These are phyloP conservation scores for Agriopis aurantiaria DNA, from an alignment of 2,888 invertebrate species.

Conservation along the genomic window DNA sequence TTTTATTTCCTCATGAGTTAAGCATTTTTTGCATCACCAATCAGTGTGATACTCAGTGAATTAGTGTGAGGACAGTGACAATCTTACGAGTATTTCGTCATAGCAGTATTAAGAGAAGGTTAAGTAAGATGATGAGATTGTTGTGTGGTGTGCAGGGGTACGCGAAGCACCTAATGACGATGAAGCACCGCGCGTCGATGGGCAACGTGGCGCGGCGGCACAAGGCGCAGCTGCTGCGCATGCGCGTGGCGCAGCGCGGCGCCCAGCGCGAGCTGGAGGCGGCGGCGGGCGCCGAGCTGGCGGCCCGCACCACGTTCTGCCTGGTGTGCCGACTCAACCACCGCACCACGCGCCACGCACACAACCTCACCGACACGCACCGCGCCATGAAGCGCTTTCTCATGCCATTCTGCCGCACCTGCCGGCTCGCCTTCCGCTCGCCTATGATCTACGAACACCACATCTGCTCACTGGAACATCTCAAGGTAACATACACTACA, in stretches of 20 bases:
- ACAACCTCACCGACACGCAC: conserved; percentile 93
- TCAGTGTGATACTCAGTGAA: too few species aligned
- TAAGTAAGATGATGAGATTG: not conserved
- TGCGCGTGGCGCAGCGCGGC: conserved; percentile 93
- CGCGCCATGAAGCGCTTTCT: conserved; percentile 94
- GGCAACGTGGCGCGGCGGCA: conserved; percentile 90
- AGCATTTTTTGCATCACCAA: too few species aligned
- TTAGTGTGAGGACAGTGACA: too few species aligned
- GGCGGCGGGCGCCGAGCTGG: conserved; percentile 87
- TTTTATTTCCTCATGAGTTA: too few species aligned
- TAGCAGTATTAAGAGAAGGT: not conserved
- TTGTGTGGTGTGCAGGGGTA: conserved; percentile 85
- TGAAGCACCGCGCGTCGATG: conserved; percentile 91
- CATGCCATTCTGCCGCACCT: conserved; percentile 93
- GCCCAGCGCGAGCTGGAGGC: conserved; percentile 93
- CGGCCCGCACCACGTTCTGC: conserved; percentile 89
- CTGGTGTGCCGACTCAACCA: conserved; percentile 91
- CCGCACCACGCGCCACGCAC: conserved; percentile 91
- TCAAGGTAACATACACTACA: conserved; percentile 85
- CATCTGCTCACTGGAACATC: conserved; percentile 92
- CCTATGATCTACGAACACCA: conserved; percentile 95
- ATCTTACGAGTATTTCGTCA: too few species aligned
- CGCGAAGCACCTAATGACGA: conserved; percentile 90
- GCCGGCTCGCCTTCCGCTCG: conserved; percentile 92
- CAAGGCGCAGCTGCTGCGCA: conserved; percentile 90